Percentiles rank a stretch among this genome's conserved stretches.
Conservation (phyloP, 2,113 vertebrate species). For the Corythornis madagascariensis region DNA sequence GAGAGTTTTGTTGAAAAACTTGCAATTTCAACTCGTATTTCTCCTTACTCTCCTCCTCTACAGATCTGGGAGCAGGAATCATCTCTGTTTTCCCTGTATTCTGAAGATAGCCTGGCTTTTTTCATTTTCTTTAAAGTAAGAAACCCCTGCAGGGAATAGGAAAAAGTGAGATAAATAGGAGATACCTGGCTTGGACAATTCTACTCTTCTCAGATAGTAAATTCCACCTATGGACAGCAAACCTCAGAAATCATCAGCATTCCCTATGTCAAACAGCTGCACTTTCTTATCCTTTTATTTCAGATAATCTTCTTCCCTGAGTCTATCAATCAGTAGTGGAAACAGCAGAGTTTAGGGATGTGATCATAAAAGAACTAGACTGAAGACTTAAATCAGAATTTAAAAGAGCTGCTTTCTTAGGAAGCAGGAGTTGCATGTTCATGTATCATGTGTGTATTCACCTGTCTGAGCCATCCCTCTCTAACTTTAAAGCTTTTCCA, state of each 20-base stretch:
- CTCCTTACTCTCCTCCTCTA: background rate
- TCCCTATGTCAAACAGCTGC: background rate
- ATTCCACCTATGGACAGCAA: background rate
- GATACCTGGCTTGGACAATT: background rate
- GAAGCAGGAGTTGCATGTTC: background rate
- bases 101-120: background rate
- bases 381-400: background rate
- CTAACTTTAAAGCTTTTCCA: background rate
- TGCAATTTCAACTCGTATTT: background rate
- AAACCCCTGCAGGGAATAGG: background rate
- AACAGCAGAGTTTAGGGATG: background rate
- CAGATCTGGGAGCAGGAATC: background rate
- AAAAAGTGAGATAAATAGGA: background rate
- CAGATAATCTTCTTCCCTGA: background rate
- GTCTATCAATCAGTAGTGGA: background rate
- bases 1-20: background rate
- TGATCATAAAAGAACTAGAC: background rate
- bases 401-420: background rate
- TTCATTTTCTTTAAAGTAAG: background rate
- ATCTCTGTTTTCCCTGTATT: background rate
- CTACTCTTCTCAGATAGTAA: background rate
- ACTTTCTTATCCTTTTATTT: background rate
- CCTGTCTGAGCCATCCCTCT: background rate
- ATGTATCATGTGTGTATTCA: background rate
- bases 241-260: background rate